Percentiles rank a stretch among this genome's conserved stretches.
Evolutionary conservation across 2,113 vertebrate genomes (phyloP).

Genomic region (Cyprinus carpio): DNA sequence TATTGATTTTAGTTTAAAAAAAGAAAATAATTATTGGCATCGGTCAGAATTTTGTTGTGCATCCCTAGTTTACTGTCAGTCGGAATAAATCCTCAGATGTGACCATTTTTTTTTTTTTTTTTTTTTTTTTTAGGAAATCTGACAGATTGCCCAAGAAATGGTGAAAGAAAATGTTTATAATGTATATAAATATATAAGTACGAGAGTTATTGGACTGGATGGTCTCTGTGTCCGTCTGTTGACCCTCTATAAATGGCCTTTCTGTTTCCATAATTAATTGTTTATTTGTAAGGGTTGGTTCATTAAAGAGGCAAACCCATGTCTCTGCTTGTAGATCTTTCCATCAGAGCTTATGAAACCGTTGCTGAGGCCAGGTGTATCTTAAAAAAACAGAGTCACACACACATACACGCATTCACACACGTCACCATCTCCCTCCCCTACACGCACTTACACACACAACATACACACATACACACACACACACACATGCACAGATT

Average conservation of each 20-base stretch:
- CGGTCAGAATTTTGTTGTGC: neutral
- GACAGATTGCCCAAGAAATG: neutral
- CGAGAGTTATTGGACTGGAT: slow-evolving; percentile 28
- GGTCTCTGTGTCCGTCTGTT: neutral
- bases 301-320: slow-evolving; percentile 63
- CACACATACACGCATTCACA: neutral
- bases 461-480: slow-evolving; percentile 6
- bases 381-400: slow-evolving; percentile 42
- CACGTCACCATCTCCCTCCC: neutral
- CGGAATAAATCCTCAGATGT: neutral
- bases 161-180: neutral
- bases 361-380: slow-evolving; percentile 47
- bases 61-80: neutral
- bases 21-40: neutral
- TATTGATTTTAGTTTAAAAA: too few species aligned
- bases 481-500: slow-evolving; percentile 38
- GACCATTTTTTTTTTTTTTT: slow-evolving; percentile 25
- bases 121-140: slow-evolving; percentile 29
- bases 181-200: slow-evolving; percentile 34
- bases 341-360: slow-evolving; percentile 63
- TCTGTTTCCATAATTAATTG: slow-evolving; percentile 68
- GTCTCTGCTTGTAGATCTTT: slow-evolving; percentile 66
- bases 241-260: slow-evolving; percentile 59
- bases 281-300: slow-evolving; percentile 77
- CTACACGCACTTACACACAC: neutral